Percentiles rank a stretch among this genome's conserved stretches.
Evolutionary conservation across 2,797 vertebrate species (phyloP).

Genomic region (Thripadectes ignobilis): DNA sequence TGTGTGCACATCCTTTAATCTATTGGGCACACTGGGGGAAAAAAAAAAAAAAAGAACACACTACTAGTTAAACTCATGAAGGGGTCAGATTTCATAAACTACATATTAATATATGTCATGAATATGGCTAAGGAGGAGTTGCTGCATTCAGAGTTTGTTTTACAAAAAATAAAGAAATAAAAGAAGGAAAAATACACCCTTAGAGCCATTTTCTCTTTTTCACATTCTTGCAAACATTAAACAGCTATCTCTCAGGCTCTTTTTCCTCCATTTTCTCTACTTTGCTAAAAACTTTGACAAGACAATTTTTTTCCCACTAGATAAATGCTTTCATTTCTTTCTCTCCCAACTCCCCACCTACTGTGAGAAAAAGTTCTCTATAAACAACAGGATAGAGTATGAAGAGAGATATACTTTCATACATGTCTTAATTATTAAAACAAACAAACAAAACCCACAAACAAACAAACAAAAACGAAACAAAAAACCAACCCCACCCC

Average conservation of each 20-base stretch:
- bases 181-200: not conserved
- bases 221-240: not conserved
- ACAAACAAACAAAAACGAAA: too few species aligned
- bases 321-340: not conserved
- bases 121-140: not conserved
- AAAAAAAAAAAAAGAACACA: not conserved
- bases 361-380: not conserved
- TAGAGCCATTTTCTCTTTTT: not conserved
- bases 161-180: not conserved
- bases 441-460: too few species aligned
- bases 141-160: not conserved
- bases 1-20: not conserved
- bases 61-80: not conserved
- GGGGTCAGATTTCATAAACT: not conserved
- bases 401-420: not conserved
- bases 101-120: not conserved
- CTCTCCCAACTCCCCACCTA: not conserved
- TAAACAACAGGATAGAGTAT: not conserved
- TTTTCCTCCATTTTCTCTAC: not conserved
- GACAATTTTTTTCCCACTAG: not conserved
- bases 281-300: constrained; percentile 6
- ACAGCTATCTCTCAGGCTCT: not conserved
- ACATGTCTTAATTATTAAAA: not conserved
- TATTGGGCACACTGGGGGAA: not conserved
- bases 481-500: too few species aligned